Percentiles rank a stretch among this genome's conserved stretches.
phyloP scores from a whole-genome alignment of 2,113 vertebrate species.

The Alces alces region DNA sequence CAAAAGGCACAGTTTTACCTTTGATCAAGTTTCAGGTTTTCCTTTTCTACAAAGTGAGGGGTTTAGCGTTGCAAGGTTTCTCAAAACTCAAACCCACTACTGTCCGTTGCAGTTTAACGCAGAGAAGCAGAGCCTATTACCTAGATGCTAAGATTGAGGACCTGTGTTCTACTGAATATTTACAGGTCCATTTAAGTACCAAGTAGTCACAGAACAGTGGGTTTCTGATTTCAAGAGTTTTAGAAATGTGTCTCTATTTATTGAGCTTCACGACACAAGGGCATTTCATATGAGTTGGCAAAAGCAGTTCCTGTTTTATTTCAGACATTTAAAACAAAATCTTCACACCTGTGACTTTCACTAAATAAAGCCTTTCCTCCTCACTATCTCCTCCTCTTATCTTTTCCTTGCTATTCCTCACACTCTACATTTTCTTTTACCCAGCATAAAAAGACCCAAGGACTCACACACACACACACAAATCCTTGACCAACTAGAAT shows the following conservation, averaged over 20 bases:
- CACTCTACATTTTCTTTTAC: neutral
- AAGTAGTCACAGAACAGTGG: neutral
- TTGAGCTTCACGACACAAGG: neutral
- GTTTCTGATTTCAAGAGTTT: neutral
- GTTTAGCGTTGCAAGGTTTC: neutral
- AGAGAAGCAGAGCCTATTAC: neutral
- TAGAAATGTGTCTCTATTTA: neutral
- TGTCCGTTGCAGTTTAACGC: neutral
- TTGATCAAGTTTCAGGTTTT: neutral
- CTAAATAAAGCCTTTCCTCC: neutral
- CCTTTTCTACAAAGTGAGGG: neutral
- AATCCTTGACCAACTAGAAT: neutral
- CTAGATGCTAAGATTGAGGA: neutral
- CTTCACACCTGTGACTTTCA: neutral
- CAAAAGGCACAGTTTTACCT: neutral
- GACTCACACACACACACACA: neutral
- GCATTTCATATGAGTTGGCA: neutral
- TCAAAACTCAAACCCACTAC: neutral
- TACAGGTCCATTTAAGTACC: neutral
- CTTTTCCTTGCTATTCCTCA: neutral
- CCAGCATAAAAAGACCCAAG: neutral
- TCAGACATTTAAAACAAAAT: neutral
- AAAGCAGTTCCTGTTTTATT: neutral
- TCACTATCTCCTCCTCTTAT: neutral
- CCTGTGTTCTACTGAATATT: neutral